phyloP scores from a whole-genome alignment of 2,113 vertebrate species.

The Atrichornis clamosus region DNA sequence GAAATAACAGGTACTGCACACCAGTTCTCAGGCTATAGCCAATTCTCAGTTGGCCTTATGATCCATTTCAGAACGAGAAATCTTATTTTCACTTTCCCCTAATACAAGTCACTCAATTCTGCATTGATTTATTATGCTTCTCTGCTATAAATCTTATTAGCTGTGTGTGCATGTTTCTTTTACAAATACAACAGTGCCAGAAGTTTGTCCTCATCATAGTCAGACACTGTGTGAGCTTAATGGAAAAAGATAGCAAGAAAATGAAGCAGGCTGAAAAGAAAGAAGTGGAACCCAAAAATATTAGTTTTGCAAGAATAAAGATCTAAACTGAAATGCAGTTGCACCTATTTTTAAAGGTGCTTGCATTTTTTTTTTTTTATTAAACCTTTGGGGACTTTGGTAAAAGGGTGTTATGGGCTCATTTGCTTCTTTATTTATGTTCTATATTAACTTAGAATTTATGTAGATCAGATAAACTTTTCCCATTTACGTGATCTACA shows the following conservation, averaged over 20 bases:
- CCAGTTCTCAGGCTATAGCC: not conserved
- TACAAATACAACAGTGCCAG: conserved; percentile 7
- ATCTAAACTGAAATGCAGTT: not conserved
- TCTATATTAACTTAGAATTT: not conserved
- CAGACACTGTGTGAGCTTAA: not conserved
- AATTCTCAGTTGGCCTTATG: conserved; percentile 2
- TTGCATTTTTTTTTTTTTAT: not conserved
- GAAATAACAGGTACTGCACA: not conserved
- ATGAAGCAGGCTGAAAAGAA: not conserved
- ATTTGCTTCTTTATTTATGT: not conserved
- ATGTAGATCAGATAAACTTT: not conserved
- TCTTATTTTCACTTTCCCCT: conserved; percentile 38
- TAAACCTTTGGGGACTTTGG: not conserved
- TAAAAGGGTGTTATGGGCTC: not conserved
- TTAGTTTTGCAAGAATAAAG: not conserved
- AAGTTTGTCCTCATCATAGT: conserved; percentile 18
- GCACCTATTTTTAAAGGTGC: not conserved
- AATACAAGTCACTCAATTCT: conserved; percentile 20
- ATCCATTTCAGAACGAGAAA: conserved; percentile 28
- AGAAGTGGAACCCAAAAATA: not conserved
- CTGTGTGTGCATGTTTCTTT: conserved; percentile 21
- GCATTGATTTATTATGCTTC: conserved; percentile 50
- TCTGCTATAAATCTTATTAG: conserved; percentile 45
- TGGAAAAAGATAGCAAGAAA: conserved; percentile 21
- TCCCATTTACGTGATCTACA: not conserved